Conservation (phyloP, 2,888 invertebrate genomes). For the Himalopsyche kuldschensis region DNA sequence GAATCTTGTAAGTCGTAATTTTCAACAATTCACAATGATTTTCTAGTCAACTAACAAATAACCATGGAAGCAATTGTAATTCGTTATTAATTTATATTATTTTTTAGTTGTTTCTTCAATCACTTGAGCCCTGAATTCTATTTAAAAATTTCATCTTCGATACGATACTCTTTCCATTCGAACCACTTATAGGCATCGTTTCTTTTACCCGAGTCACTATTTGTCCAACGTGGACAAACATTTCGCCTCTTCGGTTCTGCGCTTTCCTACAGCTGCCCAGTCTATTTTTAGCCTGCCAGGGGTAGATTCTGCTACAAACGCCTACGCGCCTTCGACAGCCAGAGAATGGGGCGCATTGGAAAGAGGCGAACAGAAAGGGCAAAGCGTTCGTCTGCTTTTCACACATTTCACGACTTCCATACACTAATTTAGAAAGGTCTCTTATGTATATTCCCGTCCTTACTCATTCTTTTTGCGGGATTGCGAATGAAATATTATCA, state of each 20-base stretch:
- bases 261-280: conserved; percentile 6
- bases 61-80: no score
- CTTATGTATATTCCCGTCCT: background rate
- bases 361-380: conserved; percentile 16
- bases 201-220: background rate
- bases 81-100: no score
- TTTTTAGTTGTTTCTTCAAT: no score
- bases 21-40: no score
- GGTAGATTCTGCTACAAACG: conserved; percentile 19
- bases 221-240: background rate
- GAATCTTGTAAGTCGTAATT: no score
- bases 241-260: background rate
- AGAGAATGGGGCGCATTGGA: background rate
- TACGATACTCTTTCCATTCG: no score
- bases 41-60: no score
- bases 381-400: conserved; percentile 11
- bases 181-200: background rate
- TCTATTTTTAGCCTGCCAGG: conserved; percentile 35
- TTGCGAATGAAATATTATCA: background rate
- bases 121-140: no score
- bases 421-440: conserved; percentile 7
- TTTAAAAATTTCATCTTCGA: no score
- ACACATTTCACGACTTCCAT: conserved; percentile 2
- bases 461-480: background rate
- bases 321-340: conserved; percentile 9